Percentiles rank a stretch among this genome's conserved stretches.
phyloP scores from a whole-genome alignment of 2,888 invertebrate genomes.

The Heliconius hortense region DNA sequence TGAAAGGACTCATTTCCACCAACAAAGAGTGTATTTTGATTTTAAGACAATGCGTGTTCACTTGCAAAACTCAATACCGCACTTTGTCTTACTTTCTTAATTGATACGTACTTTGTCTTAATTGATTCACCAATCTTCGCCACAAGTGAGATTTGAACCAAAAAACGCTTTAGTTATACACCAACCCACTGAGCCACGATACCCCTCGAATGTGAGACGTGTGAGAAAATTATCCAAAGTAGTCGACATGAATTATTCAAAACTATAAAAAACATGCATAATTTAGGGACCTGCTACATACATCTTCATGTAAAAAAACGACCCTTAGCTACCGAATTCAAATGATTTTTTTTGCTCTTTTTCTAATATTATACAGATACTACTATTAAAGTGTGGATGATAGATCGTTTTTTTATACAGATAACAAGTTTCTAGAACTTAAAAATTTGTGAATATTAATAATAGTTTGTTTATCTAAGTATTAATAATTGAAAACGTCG shows the following conservation, averaged over 20 bases:
- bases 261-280: slow-evolving; percentile 36
- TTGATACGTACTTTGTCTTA: too few relatives aligned
- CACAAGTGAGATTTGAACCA: not conserved
- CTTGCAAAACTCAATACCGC: too few relatives aligned
- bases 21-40: too few relatives aligned
- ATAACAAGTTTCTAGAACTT: not conserved
- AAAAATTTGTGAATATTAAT: slow-evolving; percentile 7
- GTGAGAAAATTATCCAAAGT: slow-evolving; percentile 17
- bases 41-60: too few relatives aligned
- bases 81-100: too few relatives aligned
- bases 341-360: slow-evolving; percentile 46
- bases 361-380: slow-evolving; percentile 42
- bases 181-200: not conserved
- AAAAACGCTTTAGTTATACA: not conserved
- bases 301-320: slow-evolving; percentile 39
- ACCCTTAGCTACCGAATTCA: slow-evolving; percentile 46
- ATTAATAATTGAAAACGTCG: not conserved
- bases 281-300: slow-evolving; percentile 42
- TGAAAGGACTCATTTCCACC: too few relatives aligned
- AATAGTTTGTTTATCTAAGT: not conserved
- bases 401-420: slow-evolving; percentile 29
- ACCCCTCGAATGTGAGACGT: slow-evolving; percentile 7
- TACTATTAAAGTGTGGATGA: slow-evolving; percentile 40
- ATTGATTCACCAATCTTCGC: too few relatives aligned
- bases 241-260: slow-evolving; percentile 36